Evolutionary conservation across 2,797 vertebrate species (phyloP), one percentile per base, ranked within the genome.

Genomic region (Amazona finschi): DNA sequence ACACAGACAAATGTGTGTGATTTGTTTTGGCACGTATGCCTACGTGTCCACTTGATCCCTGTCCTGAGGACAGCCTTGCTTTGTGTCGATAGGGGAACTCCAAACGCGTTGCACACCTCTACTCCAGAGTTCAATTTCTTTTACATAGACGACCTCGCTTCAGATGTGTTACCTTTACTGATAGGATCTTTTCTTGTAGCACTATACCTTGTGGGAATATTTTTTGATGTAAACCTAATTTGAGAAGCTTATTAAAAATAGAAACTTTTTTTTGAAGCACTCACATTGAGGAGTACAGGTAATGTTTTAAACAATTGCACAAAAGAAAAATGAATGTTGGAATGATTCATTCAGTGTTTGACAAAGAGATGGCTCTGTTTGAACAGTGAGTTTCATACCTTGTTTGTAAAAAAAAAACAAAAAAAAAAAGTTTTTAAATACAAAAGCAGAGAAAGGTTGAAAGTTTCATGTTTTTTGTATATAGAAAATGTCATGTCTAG

Each of bases 321-420:
- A 99, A 98, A 99, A 98, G 98, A 99, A 98, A 98, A 98, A 98
- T 99, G 99, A 99, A 99, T 99, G 99, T 99, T 98, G 97, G 98
- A 98, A 97, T 96, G 98, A 98, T 98, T 99, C 98, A 98, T 98
- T 99, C 98, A 98, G 98, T 99, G 98, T 98, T 98, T 97, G 97
- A 98, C 98, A 97, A 98, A 98, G 98, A 97, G 96, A 97, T 84
- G 97, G 98, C 97, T 98, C 98, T 98, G 98, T 98, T 99, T 98
- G 98, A 98, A 98, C 98, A 96, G 97, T 98, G 96, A 98, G 98
- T 98, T 98, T 98, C 97, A 97, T 97, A 98, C 98, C 97, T 98
- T 98, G 94, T 98, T 98, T 98, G 98, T 98, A 97, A 97, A 97
- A 97, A 97, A 97, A 90, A 78, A 52, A 24, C 5, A 15, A 57